Evolutionary conservation across 2,888 invertebrate species (phyloP), one percentile per base, ranked within the genome.

Genomic region (Temnothorax rugatulus): DNA sequence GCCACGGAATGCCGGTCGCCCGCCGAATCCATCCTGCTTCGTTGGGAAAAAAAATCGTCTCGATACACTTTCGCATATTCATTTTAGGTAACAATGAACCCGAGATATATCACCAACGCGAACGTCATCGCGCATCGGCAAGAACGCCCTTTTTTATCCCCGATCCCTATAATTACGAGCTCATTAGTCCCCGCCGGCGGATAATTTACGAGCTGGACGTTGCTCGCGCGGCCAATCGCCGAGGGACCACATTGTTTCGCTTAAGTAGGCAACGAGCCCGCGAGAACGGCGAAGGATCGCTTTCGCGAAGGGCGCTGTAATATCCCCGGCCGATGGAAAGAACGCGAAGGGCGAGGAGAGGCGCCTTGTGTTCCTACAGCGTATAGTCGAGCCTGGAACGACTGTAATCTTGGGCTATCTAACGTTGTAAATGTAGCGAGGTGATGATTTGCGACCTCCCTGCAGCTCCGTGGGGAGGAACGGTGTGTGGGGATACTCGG

Each of bases 381-480:
- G 25, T 41, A 76, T 25, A 76, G 52, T n/a, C 66, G 59, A 38
- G 47, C 79, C 21, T 47, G 73, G 85, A 86, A 90, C 89, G 91
- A 90, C 93, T 92, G 92, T 93, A 94, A 94, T 94, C 94, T 94
- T 93, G 89, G 93, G 92, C 93, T 93, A 94, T 94, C 93, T 93
- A 93, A 93, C 93, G 93, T 90, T 91, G 93, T 93, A 92, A 93
- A 93, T 88, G 92, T 91, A 91, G 88, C 90, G 91, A 93, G 93
- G 94, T 93, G 94, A 94, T 94, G 94, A 94, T 94, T 94, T 94
- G 94, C 94, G 94, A 94, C 93, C 93, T 93, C 92, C 92, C 92
- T 90, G 92, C 87, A 92, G 93, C 90, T 74, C 54, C 57, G 85
- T 66, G 59, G 68, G 68, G 77, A 66, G 84, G 83, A 84, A 81